Evolutionary conservation across 1,140 invertebrate species (phyloP).

Genomic region (Heliothis subflexa): DNA sequence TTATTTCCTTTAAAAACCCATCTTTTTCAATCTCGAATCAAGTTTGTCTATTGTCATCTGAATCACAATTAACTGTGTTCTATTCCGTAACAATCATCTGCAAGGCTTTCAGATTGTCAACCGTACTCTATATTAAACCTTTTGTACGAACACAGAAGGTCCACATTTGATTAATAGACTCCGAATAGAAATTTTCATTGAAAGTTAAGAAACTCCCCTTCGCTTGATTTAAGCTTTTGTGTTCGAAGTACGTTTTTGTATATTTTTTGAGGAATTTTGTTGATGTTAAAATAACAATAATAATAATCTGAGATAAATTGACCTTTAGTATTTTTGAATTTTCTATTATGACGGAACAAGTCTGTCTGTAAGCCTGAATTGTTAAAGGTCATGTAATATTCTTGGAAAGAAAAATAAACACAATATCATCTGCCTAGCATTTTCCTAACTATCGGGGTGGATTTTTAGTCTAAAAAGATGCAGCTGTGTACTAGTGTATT

Average conservation of each 20-base stretch:
- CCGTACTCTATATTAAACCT: constrained; percentile 46
- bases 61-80: constrained; percentile 49
- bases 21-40: constrained; percentile 25
- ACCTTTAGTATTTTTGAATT: neutral
- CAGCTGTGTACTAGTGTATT: too few relatives aligned
- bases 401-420: too few relatives aligned
- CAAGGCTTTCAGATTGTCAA: constrained; percentile 25
- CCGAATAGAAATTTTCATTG: constrained; percentile 28
- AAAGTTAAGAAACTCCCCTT: constrained; percentile 1
- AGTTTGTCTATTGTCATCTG: constrained; percentile 41
- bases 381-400: too few relatives aligned
- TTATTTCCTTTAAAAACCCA: constrained; percentile 21
- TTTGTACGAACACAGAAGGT: constrained; percentile 30
- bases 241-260: constrained; percentile 3
- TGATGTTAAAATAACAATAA: constrained; percentile 30
- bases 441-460: too few relatives aligned
- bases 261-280: constrained; percentile 19
- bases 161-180: constrained; percentile 32
- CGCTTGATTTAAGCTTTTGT: constrained; percentile 43
- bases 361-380: neutral
- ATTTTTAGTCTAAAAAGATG: too few relatives aligned
- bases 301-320: neutral
- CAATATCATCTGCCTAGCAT: too few relatives aligned
- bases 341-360: neutral
- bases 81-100: constrained; percentile 43